Conservation (phyloP, 1,140 invertebrate species). For the Heliothis virescens region DNA sequence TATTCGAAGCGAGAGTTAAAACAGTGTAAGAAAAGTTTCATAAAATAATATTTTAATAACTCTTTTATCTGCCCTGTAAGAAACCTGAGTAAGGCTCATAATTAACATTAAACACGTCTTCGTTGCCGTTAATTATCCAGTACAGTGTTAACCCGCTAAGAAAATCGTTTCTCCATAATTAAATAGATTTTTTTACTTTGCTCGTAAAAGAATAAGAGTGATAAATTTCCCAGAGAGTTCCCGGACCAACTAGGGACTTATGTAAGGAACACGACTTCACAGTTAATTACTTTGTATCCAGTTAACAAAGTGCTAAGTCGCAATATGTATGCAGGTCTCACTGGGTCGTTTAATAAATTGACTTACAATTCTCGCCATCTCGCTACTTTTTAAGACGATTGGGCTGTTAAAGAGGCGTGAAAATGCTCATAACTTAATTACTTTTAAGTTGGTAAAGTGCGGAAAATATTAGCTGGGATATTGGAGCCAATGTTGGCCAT, state of each 20-base stretch:
- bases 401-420: conserved; percentile 10
- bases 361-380: conserved; percentile 51
- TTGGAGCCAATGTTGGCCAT: background rate
- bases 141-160: conserved; percentile 26
- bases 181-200: conserved; percentile 63
- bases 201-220: conserved; percentile 61
- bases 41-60: background rate
- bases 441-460: background rate
- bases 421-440: conserved; percentile 31
- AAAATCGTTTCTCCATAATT: conserved; percentile 56
- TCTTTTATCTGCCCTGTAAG: background rate
- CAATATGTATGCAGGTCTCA: conserved; percentile 67
- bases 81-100: conserved; percentile 2
- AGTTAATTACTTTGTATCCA: conserved; percentile 77
- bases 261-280: conserved; percentile 69
- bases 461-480: no score
- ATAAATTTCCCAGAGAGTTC: conserved; percentile 64
- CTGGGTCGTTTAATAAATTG: conserved; percentile 61
- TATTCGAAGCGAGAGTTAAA: no score
- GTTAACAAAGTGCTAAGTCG: conserved; percentile 72
- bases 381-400: conserved; percentile 22
- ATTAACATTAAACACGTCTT: conserved; percentile 8
- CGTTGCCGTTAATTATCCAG: background rate
- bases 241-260: conserved; percentile 55
- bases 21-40: background rate